Conservation (phyloP, 2,113 vertebrate species). For the Boleophthalmus pectinirostris region DNA sequence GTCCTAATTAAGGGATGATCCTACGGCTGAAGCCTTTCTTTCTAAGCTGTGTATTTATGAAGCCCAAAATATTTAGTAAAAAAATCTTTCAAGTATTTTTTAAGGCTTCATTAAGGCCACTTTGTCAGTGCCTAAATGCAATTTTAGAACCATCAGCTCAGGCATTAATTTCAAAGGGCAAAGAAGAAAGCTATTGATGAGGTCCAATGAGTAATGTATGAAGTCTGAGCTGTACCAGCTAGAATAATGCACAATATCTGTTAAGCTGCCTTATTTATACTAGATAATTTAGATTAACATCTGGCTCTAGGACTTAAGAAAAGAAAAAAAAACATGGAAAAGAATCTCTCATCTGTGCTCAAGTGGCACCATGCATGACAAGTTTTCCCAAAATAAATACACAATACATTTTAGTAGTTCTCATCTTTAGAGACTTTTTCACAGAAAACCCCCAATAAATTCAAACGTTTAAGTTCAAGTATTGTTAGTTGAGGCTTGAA, state of each 20-base stretch:
- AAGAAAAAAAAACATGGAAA: not conserved
- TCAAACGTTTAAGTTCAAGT: slow-evolving; percentile 1
- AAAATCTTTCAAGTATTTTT: slow-evolving; percentile 48
- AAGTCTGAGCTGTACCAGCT: not conserved
- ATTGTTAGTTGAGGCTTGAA: slow-evolving; percentile 10
- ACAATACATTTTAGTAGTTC: not conserved
- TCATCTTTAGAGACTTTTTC: not conserved
- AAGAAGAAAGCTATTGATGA: not conserved
- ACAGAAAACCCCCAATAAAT: not conserved
- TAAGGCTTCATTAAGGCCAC: slow-evolving; percentile 35
- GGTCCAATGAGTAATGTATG: slow-evolving; percentile 4
- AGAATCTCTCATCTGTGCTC: not conserved
- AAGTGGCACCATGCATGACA: not conserved
- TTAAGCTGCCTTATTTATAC: slow-evolving; percentile 1
- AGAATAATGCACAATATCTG: not conserved
- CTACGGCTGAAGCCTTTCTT: slow-evolving; percentile 36
- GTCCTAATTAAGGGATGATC: not conserved
- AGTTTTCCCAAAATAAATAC: not conserved
- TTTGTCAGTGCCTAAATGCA: slow-evolving; percentile 10
- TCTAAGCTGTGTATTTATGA: slow-evolving; percentile 4
- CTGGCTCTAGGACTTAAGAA: not conserved
- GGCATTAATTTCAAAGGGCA: slow-evolving; percentile 11
- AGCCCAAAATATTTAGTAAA: slow-evolving; percentile 11
- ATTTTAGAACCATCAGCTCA: not conserved
- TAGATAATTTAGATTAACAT: not conserved